Base-by-base conservation (phyloP, 2,888 invertebrate genomes). In the Byasa hedistus region DNA sequence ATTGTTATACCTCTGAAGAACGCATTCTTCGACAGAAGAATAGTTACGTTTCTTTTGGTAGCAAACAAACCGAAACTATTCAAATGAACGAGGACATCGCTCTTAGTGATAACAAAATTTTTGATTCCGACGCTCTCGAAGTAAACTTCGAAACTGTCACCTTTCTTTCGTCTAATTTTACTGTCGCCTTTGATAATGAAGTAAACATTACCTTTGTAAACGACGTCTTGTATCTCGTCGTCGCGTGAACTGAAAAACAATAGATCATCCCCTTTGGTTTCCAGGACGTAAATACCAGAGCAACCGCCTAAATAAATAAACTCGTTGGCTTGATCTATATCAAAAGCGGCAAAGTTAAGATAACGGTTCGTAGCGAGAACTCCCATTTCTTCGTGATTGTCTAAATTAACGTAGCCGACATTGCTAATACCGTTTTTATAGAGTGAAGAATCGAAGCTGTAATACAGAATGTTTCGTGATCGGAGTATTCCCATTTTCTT, bases 321-420 rank as follows among this genome's bases (percentile, higher is more conserved):
- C 0, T 75, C 76, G 24, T 84, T 87, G 0, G 78, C 79, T 70
- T 90, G 89, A 66, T 90, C 89, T 2, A 91, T 79, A 68, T 85
- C 88, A 48, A 91, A 89, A 1, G 85, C 81, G 0, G 84, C 85
- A 23, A 91, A 87, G 69, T 91, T 90, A 57, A 84, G 77, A 7
- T 76, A 66, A 8, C 78, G 76, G 1, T 73, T 76, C 8, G 79
- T 79, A 3, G 71, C 70, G 10, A 89, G 77, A 1, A 84, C 72
- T 2, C 83, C 84, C 5, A 67, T 58, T 21, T 72, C 69, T 0
- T 65, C 70, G 0, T 76, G 77, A n/a, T 76, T 66, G 3, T 85
- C 84, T 32, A 91, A 69, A 69, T 79, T 79, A 0, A 88, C 79
- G 61, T 84, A 90, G 0, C 83, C 90, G 19, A 84, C 79, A 77